phyloP scores from a whole-genome alignment of 2,888 invertebrate genomes.

The Auanema sp. region DNA sequence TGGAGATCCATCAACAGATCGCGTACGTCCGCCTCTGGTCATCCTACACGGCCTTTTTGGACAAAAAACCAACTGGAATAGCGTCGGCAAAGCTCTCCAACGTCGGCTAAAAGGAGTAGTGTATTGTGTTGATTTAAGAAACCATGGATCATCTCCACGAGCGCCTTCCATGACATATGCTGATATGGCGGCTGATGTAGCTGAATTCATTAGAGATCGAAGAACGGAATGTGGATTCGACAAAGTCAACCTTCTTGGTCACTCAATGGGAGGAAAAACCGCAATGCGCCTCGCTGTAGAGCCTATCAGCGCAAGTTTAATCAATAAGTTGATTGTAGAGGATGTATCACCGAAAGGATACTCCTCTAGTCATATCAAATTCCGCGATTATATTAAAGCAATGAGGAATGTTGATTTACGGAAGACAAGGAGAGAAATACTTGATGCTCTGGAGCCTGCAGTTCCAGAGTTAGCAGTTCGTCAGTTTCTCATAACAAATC shows the following conservation, averaged over 20 bases:
- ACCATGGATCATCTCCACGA: slow-evolving; percentile 92
- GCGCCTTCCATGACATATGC: slow-evolving; percentile 75
- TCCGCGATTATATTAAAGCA: slow-evolving; percentile 44
- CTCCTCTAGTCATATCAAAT: slow-evolving; percentile 32
- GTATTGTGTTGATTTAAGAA: slow-evolving; percentile 83
- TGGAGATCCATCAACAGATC: slow-evolving; percentile 15
- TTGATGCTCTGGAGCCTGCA: slow-evolving; percentile 27
- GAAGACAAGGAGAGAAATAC: slow-evolving; percentile 41
- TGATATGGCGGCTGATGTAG: slow-evolving; percentile 77
- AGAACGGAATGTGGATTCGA: slow-evolving; percentile 20
- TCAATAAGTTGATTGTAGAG: slow-evolving; percentile 40
- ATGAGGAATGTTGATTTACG: slow-evolving; percentile 45
- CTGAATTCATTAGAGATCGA: slow-evolving; percentile 64
- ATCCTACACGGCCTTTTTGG: slow-evolving; percentile 86
- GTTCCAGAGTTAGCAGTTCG: slow-evolving; percentile 73
- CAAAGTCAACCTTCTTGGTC: slow-evolving; percentile 18
- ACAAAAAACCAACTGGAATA: slow-evolving; percentile 83
- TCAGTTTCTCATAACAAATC: slow-evolving; percentile 82
- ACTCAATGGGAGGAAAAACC: slow-evolving; percentile 60
- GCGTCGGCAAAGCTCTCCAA: slow-evolving; percentile 74
- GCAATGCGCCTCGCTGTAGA: slow-evolving; percentile 50
- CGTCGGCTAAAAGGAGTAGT: slow-evolving; percentile 67
- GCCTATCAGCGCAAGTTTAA: slow-evolving; percentile 6
- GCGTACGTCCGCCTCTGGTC: slow-evolving; percentile 72
- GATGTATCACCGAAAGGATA: slow-evolving; percentile 55